Evolutionary conservation across 1,140 invertebrate genomes (phyloP), one percentile per base, ranked within the genome.

Genomic region (Panagrolaimus sp.): DNA sequence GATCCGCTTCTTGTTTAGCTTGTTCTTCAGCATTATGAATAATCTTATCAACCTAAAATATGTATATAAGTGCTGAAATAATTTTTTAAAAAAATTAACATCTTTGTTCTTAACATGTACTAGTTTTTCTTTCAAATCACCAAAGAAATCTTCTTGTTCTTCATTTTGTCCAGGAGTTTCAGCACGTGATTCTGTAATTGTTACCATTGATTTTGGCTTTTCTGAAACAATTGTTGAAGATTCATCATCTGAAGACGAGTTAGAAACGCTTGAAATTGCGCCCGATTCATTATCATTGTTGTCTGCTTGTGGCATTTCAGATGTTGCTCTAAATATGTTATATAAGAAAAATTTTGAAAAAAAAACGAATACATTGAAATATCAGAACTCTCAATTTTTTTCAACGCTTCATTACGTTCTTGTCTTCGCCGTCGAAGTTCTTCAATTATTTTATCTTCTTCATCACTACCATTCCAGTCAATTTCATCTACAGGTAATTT

Each of bases 41-140:
- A 8, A 73, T 74, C 48, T 71, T 44, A 14, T 63, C 72, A 42
- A 63, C 70, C 70, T 72, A 44, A 38, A 38, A 38, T 38, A 71
- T n/a, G n/a, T n/a, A 71, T 16, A 65, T 48, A 25, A 65, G 9
- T 53, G 13, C 11, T 1, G 11, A 38, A 4, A n/a, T 8, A 57
- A 61, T 42, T 66, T 8, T 23, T 9, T 1, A 69, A 14, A 8
- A 27, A 9, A 4, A 70, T 13, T 16, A 45, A 72, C 72, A 16
- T 73, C 51, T n/a, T 73, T 65, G 42, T 64, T 57, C 5, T 73
- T 65, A 25, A 80, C 77, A 63, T 79, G 78, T 0, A 67, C 65
- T 16, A 79, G 81, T 66, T 79, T 79, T 42, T 82, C 78, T 11
- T 68, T 72, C 44, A 79, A 68, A 27, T 76, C 79, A 9, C 51